Base-by-base conservation (phyloP, 2,888 invertebrate genomes). In the Drosophila kuntzei region DNA sequence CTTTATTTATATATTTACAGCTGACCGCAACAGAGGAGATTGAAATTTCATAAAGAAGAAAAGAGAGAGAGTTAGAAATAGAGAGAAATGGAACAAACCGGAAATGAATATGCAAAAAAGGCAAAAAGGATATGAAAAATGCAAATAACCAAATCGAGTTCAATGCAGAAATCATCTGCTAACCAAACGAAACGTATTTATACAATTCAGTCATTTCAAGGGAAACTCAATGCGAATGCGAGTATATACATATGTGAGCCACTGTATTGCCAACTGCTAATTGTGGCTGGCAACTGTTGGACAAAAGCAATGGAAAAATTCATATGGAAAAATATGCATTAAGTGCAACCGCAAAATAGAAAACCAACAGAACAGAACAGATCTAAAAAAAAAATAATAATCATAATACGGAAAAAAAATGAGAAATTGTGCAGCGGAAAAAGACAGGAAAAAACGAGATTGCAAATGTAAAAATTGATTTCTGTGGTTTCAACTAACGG, bases 81-180 rank as follows among this genome's bases (percentile, higher is more conserved):
- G 12, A 11, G 46, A 59, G 55, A 36, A 36, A 18, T 4, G 11
- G 32, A 41, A 53, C 64, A 71, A 69, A 54, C 61, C 68, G 84
- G 84, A 85, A 87, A 89, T 85, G 86, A 85, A 87, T 87, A 85
- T 87, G 89, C 86, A 87, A 85, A 78, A 78, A 61, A 47, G 43
- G 44, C 53, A 70, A 77, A 87, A 65, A 63, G 87, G 76, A 84
- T 84, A 87, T 87, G 84, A 87, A 71, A 85, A 79, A 85, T 89
- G 79, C 86, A 85, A 81, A 85, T 89, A 74, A 7, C 71, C 55
- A 78, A 87, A 78, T 69, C 70, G 87, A 87, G 85, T 75, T 86
- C 83, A 87, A 81, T 79, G 80, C 65, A 22, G 43, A 71, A 82
- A 63, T 60, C 66, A 69, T 60, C 64, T 69, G 70, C 53, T 71